Percentiles rank a stretch among this genome's conserved stretches.
Evolutionary conservation across 2,113 vertebrate species (phyloP).

Genomic region (Oncorhynchus tshawytscha): DNA sequence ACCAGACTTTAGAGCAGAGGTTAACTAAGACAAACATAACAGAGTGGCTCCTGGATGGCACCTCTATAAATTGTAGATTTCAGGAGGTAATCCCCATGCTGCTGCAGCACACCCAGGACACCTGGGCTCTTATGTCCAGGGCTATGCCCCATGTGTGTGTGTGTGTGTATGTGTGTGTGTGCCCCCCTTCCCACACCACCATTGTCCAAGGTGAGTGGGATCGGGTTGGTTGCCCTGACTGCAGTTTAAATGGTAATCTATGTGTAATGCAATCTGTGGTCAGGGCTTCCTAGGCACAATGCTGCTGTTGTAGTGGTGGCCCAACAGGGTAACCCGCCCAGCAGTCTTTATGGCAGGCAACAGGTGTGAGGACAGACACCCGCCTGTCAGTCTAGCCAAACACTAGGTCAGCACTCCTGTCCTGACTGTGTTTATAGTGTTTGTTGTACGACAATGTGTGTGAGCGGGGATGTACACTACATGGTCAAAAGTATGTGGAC

Average conservation of each 20-base stretch:
- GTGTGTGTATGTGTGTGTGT: neutral
- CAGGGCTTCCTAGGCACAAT: constrained; percentile 66
- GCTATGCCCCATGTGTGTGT: neutral
- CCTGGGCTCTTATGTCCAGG: constrained; percentile 45
- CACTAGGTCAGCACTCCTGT: neutral
- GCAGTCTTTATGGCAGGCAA: constrained; percentile 66
- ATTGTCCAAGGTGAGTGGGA: constrained; percentile 47
- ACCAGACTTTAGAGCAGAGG: neutral
- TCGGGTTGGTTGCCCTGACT: neutral
- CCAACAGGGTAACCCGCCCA: constrained; percentile 55
- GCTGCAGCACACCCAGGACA: constrained; percentile 36
- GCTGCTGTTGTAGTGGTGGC: constrained; percentile 62
- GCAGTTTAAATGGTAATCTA: constrained; percentile 62
- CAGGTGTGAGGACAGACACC: constrained; percentile 73
- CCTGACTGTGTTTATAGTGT: neutral
- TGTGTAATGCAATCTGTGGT: constrained; percentile 70
- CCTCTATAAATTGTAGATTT: constrained; percentile 48
- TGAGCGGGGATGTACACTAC: neutral
- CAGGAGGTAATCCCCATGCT: constrained; percentile 60
- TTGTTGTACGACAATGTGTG: neutral
- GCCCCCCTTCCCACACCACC: neutral
- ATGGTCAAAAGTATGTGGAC: no score
- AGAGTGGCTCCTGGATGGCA: constrained; percentile 25
- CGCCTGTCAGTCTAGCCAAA: constrained; percentile 27
- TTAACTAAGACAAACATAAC: neutral